phyloP scores from a whole-genome alignment of 2,113 vertebrate genomes.

The Trachemys scripta region DNA sequence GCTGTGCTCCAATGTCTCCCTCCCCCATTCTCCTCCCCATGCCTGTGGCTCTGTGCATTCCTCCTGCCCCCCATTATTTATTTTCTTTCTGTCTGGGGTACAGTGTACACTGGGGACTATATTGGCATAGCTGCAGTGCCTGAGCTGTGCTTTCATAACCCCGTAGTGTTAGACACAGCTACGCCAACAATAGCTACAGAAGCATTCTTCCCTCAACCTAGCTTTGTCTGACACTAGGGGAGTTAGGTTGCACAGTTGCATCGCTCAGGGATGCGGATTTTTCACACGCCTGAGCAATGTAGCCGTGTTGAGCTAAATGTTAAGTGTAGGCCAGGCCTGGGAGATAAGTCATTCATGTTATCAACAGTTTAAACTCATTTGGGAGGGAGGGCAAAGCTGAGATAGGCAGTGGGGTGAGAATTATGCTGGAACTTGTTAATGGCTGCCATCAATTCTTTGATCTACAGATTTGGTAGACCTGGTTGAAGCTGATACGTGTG shows the following conservation, averaged over 20 bases:
- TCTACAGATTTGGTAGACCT: neutral
- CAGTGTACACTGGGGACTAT: neutral
- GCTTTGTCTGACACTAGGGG: neutral
- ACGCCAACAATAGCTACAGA: neutral
- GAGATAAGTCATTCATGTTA: neutral
- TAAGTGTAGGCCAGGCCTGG: neutral
- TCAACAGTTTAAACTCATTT: neutral
- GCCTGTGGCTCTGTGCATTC: neutral
- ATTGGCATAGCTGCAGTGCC: neutral
- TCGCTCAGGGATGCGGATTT: neutral
- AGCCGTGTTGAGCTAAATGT: neutral
- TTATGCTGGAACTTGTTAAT: neutral
- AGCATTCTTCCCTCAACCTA: neutral
- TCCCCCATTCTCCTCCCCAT: neutral
- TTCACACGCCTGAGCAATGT: neutral
- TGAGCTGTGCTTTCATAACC: neutral
- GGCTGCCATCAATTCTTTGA: neutral
- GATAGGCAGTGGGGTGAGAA: neutral
- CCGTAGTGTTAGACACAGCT: neutral
- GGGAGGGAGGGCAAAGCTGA: neutral
- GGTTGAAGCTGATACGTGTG: neutral
- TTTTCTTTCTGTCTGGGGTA: neutral
- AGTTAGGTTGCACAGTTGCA: neutral
- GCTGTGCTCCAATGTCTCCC: too few species aligned
- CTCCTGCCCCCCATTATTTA: neutral